These are phyloP conservation scores for Paraescarpia echinospica DNA, from an alignment of 1,140 invertebrate genomes.

Conservation along the genomic window DNA sequence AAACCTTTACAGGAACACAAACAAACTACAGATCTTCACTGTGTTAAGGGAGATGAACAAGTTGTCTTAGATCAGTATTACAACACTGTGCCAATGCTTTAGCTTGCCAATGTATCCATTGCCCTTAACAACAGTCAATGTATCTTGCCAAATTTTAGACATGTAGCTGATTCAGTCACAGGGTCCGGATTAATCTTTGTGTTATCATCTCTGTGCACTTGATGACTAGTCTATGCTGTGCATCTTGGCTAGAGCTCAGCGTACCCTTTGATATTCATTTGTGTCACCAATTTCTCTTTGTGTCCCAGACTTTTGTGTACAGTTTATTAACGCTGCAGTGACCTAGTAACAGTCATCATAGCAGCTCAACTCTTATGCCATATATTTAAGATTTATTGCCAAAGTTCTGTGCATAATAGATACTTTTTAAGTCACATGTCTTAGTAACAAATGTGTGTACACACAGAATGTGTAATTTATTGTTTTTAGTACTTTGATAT, in stretches of 20 bases:
- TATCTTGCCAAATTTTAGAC: background rate
- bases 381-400: background rate
- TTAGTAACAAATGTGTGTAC: background rate
- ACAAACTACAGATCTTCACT: background rate
- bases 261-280: background rate
- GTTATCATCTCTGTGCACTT: background rate
- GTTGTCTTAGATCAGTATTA: slow-evolving; percentile 1
- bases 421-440: background rate
- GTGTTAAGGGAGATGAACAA: background rate
- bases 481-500: background rate
- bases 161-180: background rate
- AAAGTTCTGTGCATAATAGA: background rate
- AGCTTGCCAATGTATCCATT: background rate
- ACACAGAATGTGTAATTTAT: background rate
- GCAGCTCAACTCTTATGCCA: background rate
- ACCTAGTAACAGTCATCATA: background rate
- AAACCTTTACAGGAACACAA: background rate
- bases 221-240: background rate
- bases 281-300: background rate
- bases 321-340: background rate
- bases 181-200: background rate
- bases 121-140: background rate
- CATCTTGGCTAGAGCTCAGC: background rate
- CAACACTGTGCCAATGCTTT: background rate
- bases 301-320: background rate